Evolutionary conservation across 2,797 vertebrate species (phyloP).

Genomic region (Hyperoplus lanceolatus): DNA sequence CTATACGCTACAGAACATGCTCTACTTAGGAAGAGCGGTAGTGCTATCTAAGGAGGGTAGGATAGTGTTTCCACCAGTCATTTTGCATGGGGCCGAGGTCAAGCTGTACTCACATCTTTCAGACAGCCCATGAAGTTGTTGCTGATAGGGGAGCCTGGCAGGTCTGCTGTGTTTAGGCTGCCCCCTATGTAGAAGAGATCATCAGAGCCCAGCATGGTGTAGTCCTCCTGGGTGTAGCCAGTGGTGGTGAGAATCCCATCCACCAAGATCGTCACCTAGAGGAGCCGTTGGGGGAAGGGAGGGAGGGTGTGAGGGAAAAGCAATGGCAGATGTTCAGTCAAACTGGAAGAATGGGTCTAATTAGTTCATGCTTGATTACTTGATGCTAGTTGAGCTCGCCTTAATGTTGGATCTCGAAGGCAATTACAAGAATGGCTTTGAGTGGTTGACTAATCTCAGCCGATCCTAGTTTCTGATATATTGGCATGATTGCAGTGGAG

Average conservation of each 20-base stretch:
- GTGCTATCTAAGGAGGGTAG: slow-evolving; percentile 45
- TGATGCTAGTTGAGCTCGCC: slow-evolving; percentile 64
- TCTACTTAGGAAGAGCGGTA: slow-evolving; percentile 42
- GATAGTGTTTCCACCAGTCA: slow-evolving; percentile 69
- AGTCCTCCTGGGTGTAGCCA: slow-evolving; percentile 97
- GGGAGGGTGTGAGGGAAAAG: slow-evolving; percentile 28
- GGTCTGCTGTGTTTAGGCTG: slow-evolving; percentile 94
- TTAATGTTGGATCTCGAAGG: slow-evolving; percentile 68
- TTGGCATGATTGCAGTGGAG: slow-evolving; percentile 52
- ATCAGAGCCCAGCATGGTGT: slow-evolving; percentile 96
- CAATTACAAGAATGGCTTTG: slow-evolving; percentile 71
- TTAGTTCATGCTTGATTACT: slow-evolving; percentile 73
- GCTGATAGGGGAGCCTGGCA: slow-evolving; percentile 95
- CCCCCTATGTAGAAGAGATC: slow-evolving; percentile 98
- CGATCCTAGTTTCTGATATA: slow-evolving; percentile 71
- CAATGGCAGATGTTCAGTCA: slow-evolving; percentile 46
- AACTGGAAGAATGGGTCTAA: slow-evolving; percentile 63
- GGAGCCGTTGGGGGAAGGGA: slow-evolving; percentile 17
- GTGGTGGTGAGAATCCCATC: slow-evolving; percentile 96
- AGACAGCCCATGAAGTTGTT: slow-evolving; percentile 99
- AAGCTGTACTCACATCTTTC: slow-evolving; percentile 92
- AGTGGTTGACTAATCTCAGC: slow-evolving; percentile 67
- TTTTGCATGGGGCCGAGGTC: slow-evolving; percentile 52
- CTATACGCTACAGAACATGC: slow-evolving; percentile 53
- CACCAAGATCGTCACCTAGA: slow-evolving; percentile 94